Conservation (phyloP, 2,888 invertebrate species). For the Petrolisthes manimaculis region DNA sequence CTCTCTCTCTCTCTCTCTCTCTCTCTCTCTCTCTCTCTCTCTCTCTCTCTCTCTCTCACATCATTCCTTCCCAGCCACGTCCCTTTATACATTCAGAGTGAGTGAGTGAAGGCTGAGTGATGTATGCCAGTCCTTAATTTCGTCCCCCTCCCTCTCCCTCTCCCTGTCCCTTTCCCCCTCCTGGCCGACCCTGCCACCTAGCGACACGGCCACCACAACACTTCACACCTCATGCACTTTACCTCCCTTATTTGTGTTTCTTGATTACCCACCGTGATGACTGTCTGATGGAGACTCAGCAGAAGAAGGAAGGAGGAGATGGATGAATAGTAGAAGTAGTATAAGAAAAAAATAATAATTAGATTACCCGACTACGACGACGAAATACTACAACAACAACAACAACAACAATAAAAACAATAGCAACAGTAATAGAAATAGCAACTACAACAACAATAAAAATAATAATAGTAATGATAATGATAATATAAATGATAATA, state of each 20-base stretch:
- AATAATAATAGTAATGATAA: no score
- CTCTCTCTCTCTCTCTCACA: conserved; percentile 1
- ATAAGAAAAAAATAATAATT: no score
- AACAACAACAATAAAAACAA: no score
- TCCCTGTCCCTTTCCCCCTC: neutral
- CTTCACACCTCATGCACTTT: neutral
- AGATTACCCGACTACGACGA: no score
- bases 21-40: neutral
- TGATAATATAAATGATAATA: no score
- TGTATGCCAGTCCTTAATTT: no score
- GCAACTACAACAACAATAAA: no score
- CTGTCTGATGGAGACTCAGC: neutral
- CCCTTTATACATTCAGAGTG: neutral
- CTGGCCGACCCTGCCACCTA: neutral
- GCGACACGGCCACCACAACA: neutral
- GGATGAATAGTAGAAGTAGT: neutral
- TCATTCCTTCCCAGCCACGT: neutral
- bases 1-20: neutral
- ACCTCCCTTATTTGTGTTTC: neutral
- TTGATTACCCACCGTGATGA: neutral
- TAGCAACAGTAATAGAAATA: no score
- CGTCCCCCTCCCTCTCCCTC: neutral
- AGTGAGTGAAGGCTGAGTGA: neutral
- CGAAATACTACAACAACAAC: no score
- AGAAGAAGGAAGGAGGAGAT: neutral